Evolutionary conservation across 2,797 vertebrate species (phyloP).

Genomic region (Steatocranus sp.): DNA sequence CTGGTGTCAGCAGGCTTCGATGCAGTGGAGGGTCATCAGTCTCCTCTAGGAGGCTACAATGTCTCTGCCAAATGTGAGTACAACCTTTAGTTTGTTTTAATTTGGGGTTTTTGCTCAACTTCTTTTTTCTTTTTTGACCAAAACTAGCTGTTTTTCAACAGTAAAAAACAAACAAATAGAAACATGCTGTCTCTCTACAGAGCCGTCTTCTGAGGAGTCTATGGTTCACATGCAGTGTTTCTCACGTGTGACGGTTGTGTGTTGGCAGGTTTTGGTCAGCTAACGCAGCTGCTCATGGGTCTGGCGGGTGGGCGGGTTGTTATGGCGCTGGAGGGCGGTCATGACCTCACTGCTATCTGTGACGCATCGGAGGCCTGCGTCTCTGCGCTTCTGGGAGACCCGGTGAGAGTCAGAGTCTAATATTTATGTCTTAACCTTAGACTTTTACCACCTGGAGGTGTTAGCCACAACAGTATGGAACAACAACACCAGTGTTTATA

Average conservation of each 20-base stretch:
- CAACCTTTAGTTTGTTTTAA: background rate
- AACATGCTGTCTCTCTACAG: background rate
- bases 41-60: constrained; percentile 91
- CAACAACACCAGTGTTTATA: background rate
- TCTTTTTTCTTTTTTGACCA: background rate
- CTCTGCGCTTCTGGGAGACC: constrained; percentile 85
- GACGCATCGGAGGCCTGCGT: constrained; percentile 93
- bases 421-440: background rate
- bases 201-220: background rate
- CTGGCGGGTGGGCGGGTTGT: constrained; percentile 90
- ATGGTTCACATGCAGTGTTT: background rate
- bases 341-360: constrained; percentile 85
- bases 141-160: background rate
- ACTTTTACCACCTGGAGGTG: background rate
- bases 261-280: constrained; percentile 86
- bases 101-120: background rate
- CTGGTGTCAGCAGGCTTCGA: constrained; percentile 95
- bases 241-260: background rate
- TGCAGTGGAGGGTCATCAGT: constrained; percentile 93
- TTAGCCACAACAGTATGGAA: background rate
- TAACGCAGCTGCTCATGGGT: constrained; percentile 93
- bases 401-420: constrained; percentile 67
- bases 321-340: constrained; percentile 92
- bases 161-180: fast-evolving
- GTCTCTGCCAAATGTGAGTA: constrained; percentile 93